phyloP scores from a whole-genome alignment of 1,140 invertebrate genomes.

The Trichonephila inaurata region DNA sequence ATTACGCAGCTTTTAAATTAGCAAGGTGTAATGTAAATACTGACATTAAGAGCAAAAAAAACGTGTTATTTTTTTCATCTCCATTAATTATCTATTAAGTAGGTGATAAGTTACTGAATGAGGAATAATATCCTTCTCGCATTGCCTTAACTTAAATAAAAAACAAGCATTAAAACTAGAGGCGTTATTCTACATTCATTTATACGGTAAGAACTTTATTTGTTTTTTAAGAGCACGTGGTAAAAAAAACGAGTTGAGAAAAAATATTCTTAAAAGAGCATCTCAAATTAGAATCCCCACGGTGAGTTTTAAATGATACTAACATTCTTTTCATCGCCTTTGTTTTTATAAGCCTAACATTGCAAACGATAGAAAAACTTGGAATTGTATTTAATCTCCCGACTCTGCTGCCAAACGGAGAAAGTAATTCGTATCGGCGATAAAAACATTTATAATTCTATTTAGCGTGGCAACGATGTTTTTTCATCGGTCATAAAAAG shows the following conservation, averaged over 20 bases:
- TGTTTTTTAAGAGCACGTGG: background rate
- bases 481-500: slow-evolving; percentile 54
- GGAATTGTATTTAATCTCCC: slow-evolving; percentile 50
- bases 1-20: slow-evolving; percentile 9
- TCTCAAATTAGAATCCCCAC: slow-evolving; percentile 47
- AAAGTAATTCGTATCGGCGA: slow-evolving; percentile 60
- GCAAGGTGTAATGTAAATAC: slow-evolving; percentile 1
- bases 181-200: slow-evolving; percentile 34
- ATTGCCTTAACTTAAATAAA: slow-evolving; percentile 20
- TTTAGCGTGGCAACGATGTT: slow-evolving; percentile 18
- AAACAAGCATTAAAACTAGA: slow-evolving; percentile 32
- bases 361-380: slow-evolving; percentile 44
- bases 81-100: slow-evolving; percentile 32
- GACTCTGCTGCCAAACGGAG: slow-evolving; percentile 31
- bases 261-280: slow-evolving; percentile 28
- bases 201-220: slow-evolving; percentile 47
- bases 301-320: slow-evolving; percentile 58
- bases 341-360: slow-evolving; percentile 17
- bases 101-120: slow-evolving; percentile 38
- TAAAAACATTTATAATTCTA: slow-evolving; percentile 68
- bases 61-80: background rate
- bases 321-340: slow-evolving; percentile 42
- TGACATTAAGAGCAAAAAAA: background rate
- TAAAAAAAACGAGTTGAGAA: slow-evolving; percentile 16
- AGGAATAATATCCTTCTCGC: slow-evolving; percentile 19